Percentiles rank a stretch among this genome's conserved stretches.
phyloP scores from a whole-genome alignment of 1,140 invertebrate genomes.

The Gryllus bimaculatus region DNA sequence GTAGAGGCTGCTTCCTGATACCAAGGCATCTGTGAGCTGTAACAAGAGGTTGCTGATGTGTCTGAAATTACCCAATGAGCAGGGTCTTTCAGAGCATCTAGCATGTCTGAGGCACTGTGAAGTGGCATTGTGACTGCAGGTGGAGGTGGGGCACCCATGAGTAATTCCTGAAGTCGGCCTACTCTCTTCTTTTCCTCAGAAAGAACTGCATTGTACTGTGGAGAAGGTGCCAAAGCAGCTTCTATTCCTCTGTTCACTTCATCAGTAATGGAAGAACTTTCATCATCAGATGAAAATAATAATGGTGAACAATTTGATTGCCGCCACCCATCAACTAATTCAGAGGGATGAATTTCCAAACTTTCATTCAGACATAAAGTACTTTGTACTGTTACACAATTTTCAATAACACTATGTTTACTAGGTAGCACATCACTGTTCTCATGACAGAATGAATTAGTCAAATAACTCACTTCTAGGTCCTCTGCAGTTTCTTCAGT shows the following conservation, averaged over 20 bases:
- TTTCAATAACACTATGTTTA: no score
- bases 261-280: background rate
- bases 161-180: background rate
- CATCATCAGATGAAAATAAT: background rate
- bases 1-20: background rate
- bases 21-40: background rate
- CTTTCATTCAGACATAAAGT: no score
- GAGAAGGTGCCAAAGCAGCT: background rate
- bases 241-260: background rate
- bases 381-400: no score
- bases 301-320: background rate
- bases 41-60: background rate
- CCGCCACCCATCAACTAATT: no score
- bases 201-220: background rate
- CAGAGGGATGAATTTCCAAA: no score
- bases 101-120: background rate
- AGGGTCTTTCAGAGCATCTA: background rate
- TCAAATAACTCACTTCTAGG: no score
- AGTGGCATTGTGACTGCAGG: background rate
- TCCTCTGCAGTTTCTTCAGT: no score
- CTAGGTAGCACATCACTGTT: no score
- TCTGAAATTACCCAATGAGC: background rate
- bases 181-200: background rate
- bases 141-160: background rate
- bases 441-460: no score